Percentiles rank a stretch among this genome's conserved stretches.
Evolutionary conservation across 2,888 invertebrate species (phyloP).

Genomic region (Dryococelus australis): DNA sequence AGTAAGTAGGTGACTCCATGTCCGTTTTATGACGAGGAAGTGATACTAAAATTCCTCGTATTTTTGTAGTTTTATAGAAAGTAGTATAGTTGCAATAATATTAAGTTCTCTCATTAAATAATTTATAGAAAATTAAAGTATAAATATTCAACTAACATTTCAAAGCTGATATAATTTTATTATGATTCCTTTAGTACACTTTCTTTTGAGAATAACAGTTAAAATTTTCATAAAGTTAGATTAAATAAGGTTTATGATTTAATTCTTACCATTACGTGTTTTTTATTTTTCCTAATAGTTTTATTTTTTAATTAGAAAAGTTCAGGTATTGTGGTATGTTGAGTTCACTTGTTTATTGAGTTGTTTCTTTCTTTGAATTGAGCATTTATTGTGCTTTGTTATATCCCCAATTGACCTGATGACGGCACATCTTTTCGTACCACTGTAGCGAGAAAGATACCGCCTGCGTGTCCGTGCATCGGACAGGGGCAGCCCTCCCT

Average conservation of each 20-base stretch:
- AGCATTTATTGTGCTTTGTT: conserved; percentile 44
- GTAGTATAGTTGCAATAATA: conserved; percentile 45
- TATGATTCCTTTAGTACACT: conserved; percentile 32
- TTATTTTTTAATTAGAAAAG: conserved; percentile 42
- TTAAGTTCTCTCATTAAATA: conserved; percentile 41
- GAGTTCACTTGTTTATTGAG: conserved; percentile 44
- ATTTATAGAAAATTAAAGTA: conserved; percentile 13
- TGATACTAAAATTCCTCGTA: conserved; percentile 37
- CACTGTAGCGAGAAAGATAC: conserved; percentile 92
- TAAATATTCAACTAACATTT: background rate
- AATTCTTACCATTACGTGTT: conserved; percentile 41
- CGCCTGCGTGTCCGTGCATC: conserved; percentile 95
- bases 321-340: conserved; percentile 52
- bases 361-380: conserved; percentile 44
- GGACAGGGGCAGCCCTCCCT: conserved; percentile 91
- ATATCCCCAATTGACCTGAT: conserved; percentile 47
- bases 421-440: conserved; percentile 58
- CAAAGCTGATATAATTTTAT: conserved; percentile 11
- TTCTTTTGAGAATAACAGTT: conserved; percentile 30
- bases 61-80: conserved; percentile 43
- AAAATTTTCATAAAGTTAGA: background rate
- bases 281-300: conserved; percentile 40
- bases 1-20: conserved; percentile 67
- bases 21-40: conserved; percentile 43
- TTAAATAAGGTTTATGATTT: conserved; percentile 31